Evolutionary conservation across 2,113 vertebrate species (phyloP), one percentile per base, ranked within the genome.

Genomic region (Euleptes europaea): DNA sequence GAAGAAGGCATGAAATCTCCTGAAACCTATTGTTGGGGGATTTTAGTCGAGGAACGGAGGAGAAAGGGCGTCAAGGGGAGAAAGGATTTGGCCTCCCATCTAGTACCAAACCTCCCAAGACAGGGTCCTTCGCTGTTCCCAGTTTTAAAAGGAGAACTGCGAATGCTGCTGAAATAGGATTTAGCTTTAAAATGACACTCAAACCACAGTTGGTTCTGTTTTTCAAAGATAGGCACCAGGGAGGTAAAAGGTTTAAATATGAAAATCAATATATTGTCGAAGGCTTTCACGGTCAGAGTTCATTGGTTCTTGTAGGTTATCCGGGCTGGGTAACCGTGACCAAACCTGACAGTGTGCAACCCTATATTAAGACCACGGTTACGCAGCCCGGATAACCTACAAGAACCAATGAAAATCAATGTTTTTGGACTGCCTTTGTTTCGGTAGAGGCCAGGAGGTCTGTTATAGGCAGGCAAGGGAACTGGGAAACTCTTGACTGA

Each of bases 11-110:
- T n/a, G 80, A 76, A 26, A 80, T 31, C 70, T 44, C 51, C 44
- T 67, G 73, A 66, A 69, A 88, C 67, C 74, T 69, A 76, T 77
- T 69, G 38, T 79, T 87, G 72, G 0, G 8, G 54, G 82, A 54
- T 63, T 88, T 88, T 44, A 3, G 84, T 84, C 83, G 33, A 75
- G 15, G 71, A 14, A 87, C 72, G 15, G 14, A 84, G 47, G n/a
- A 70, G 47, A 21, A 57, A 6, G 33, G 47, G 13, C 35, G n/a
- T 44, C 31, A 47, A 12, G 76, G 38, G 49, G 26, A 33, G 35
- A 33, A 65, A 15, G 28, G 31, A 40, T 44, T 26, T 23, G 21
- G 57, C 5, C 31, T 71, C 31, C 35, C 31, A 23, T 42, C 49
- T 17, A 26, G 2, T 7, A 19, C 17, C 1, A 28, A 15, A 17